phyloP scores from a whole-genome alignment of 2,113 vertebrate species.

The Gambusia holbrooki region DNA sequence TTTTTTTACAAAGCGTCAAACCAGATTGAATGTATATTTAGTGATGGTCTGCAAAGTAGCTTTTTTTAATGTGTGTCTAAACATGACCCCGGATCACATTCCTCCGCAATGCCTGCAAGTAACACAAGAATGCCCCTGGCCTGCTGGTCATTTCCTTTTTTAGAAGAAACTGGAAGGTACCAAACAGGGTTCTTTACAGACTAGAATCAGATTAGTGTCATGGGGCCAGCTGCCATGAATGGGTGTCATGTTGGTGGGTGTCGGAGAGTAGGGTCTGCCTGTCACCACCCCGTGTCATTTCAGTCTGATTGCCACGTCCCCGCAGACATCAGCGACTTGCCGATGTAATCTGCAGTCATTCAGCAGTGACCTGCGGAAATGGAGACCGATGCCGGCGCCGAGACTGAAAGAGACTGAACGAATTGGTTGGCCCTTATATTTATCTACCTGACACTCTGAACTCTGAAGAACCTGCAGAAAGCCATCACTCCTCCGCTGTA shows the following conservation, averaged over 20 bases:
- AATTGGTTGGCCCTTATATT: conserved; percentile 53
- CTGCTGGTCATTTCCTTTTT: conserved; percentile 58
- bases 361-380: conserved; percentile 70
- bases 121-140: conserved; percentile 29
- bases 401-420: conserved; percentile 40
- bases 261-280: conserved; percentile 42
- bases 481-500: neutral
- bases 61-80: conserved; percentile 1
- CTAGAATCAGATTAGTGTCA: conserved; percentile 73
- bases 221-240: conserved; percentile 63
- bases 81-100: conserved; percentile 24
- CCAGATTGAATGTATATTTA: conserved; percentile 3
- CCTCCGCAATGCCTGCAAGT: conserved; percentile 38
- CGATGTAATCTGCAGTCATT: conserved; percentile 72
- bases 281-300: conserved; percentile 68
- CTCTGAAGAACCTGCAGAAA: conserved; percentile 22
- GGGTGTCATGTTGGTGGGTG: conserved; percentile 63
- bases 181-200: conserved; percentile 50
- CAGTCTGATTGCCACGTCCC: conserved; percentile 68
- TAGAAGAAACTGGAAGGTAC: conserved; percentile 30
- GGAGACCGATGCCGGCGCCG: conserved; percentile 45
- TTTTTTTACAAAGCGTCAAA: conserved; percentile 15
- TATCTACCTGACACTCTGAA: conserved; percentile 55
- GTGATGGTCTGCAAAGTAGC: neutral
- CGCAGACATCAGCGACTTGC: conserved; percentile 57